A percentile compares a stretch with the other conserved stretches of the same genome.
Conservation (phyloP, 2,113 vertebrate species). For the Oenanthe melanoleuca region DNA sequence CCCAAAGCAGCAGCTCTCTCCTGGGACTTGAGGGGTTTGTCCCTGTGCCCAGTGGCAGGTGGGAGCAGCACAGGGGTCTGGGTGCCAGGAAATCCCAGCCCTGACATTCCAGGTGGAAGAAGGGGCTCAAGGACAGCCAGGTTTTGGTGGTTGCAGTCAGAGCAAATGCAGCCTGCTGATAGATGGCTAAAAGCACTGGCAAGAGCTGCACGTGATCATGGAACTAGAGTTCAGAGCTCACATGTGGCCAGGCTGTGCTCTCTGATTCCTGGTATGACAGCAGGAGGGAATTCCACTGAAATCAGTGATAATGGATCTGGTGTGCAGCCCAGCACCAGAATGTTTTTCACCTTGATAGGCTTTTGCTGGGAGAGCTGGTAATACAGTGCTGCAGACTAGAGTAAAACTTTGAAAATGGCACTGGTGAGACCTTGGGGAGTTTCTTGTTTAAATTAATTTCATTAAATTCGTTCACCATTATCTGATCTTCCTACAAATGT, state of each 20-base stretch:
- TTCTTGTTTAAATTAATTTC: not conserved
- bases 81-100: not conserved
- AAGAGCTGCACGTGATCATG: fast-evolving
- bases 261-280: not conserved
- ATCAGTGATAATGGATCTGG: not conserved
- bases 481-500: not conserved
- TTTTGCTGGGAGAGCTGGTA: not conserved
- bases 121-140: fast-evolving
- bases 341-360: not conserved
- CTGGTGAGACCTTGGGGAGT: not conserved
- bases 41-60: fast-evolving
- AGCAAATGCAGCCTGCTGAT: not conserved
- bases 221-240: not conserved
- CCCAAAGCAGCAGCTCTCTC: not conserved
- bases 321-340: not conserved
- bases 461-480: not conserved
- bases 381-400: not conserved
- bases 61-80: not conserved
- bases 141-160: not conserved
- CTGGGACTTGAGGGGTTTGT: not conserved
- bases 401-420: not conserved
- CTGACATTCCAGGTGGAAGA: not conserved
- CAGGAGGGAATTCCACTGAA: not conserved
- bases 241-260: not conserved
- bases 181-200: not conserved